Base-by-base conservation (phyloP, 2,888 invertebrate species). In the Hydriomena furcata region DNA sequence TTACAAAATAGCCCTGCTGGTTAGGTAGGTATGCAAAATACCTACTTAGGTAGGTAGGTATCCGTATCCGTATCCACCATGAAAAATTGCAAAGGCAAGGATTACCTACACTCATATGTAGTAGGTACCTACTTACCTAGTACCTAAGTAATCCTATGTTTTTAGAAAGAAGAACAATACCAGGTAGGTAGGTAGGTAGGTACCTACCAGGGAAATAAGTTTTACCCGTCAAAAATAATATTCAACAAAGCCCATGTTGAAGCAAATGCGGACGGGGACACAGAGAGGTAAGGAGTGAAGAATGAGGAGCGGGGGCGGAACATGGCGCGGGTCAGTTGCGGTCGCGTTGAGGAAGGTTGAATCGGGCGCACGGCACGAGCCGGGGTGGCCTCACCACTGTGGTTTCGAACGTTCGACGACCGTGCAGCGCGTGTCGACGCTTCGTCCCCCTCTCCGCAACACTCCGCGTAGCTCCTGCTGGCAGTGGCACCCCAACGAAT, bases 311-410 rank as follows among this genome's bases (percentile, higher is more conserved):
- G 58, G 60, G 53, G 52, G 52, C 44, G 55, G 56, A 43, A 54
- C 42, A 67, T 60, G 66, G 73, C 75, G 85, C 84, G 83, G 89
- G 88, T 89, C 88, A 90, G 88, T 79, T 81, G 88, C 89, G 88
- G 90, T 89, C 88, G 87, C 85, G 73, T 90, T 90, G 90, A 89
- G 90, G 88, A 89, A 90, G 90, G 90, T 89, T 89, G 88, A 87
- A 86, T 85, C 84, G 88, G 84, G 81, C 85, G 84, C 89, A 87
- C 86, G 86, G 84, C 89, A 87, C 86, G 86, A 85, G 87, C 84
- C 80, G 76, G 52, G n/a, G 63, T 60, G 79, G 90, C 88, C 84
- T 84, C 84, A 68, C 27, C 50, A 83, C 82, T 65, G 68, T 67
- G 88, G 84, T 86, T 88, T 67, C 86, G 74, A 78, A 76, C 89